These are phyloP conservation scores for Gymnocheta viridis DNA, from an alignment of 2,888 invertebrate species.

Conservation along the genomic window DNA sequence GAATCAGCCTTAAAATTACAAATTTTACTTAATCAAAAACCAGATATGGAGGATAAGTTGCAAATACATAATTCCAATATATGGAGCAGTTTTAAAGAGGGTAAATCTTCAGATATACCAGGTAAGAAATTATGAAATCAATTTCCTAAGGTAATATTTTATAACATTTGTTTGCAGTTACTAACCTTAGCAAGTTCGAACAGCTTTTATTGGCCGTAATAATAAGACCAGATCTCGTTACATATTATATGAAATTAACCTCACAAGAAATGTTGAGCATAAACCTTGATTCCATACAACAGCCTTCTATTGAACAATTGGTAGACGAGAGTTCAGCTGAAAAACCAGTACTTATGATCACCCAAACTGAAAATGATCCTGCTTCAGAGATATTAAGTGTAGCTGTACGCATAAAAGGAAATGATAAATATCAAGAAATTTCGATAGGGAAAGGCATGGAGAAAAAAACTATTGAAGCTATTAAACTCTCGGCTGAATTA, in stretches of 20 bases:
- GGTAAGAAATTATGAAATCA: conserved; percentile 83
- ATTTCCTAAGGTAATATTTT: neutral
- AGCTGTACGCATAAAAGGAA: conserved; percentile 83
- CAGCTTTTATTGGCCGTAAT: conserved; percentile 88
- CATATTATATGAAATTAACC: conserved; percentile 87
- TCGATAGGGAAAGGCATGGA: conserved; percentile 92
- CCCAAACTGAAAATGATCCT: conserved; percentile 95
- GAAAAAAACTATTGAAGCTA: conserved; percentile 84
- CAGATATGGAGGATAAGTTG: conserved; percentile 75
- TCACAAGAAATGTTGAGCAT: conserved; percentile 84
- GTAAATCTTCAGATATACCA: conserved; percentile 83
- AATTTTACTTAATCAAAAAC: conserved; percentile 75
- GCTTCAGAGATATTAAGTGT: conserved; percentile 89
- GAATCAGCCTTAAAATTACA: conserved; percentile 78
- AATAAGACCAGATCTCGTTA: conserved; percentile 91
- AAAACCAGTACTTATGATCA: conserved; percentile 92
- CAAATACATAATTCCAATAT: conserved; percentile 79
- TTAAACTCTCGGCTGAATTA: conserved; percentile 84
- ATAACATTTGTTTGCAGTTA: conserved; percentile 26
- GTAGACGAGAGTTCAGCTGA: conserved; percentile 78
- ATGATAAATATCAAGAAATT: conserved; percentile 85
- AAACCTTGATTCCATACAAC: conserved; percentile 76
- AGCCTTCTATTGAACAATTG: conserved; percentile 79
- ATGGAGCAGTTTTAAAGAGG: conserved; percentile 78
- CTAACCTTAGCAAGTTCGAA: conserved; percentile 44